Evolutionary conservation across 23 tunicate genomes (phyloP).

Genomic region (Halocynthia aurantium): DNA sequence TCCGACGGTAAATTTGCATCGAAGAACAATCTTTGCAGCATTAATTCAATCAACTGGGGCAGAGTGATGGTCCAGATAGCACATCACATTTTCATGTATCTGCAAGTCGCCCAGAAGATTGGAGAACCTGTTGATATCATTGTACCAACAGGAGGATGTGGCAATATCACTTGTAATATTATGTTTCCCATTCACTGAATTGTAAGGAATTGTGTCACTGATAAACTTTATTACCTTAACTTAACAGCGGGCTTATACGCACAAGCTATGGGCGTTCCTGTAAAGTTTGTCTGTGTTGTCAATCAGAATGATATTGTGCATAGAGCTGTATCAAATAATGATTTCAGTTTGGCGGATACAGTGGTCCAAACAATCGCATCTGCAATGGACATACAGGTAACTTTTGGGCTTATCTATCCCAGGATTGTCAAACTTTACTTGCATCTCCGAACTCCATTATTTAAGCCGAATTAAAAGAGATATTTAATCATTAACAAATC

Average conservation of each 20-base stretch:
- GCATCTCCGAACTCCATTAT: not conserved
- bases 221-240: not conserved
- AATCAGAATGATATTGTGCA: slow-evolving; percentile 51
- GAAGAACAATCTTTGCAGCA: slow-evolving; percentile 42
- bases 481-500: too few species aligned
- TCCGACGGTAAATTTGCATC: slow-evolving; percentile 32
- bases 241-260: slow-evolving; percentile 50
- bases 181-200: not conserved
- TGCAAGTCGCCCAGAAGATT: slow-evolving; percentile 30
- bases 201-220: not conserved
- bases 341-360: slow-evolving; percentile 3
- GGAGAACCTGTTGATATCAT: slow-evolving; percentile 63
- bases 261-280: slow-evolving; percentile 57
- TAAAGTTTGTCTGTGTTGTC: slow-evolving; percentile 34
- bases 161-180: slow-evolving; percentile 49
- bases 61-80: slow-evolving; percentile 82
- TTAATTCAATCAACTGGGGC: slow-evolving; percentile 78
- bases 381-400: slow-evolving; percentile 64
- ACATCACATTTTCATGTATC: slow-evolving; percentile 67
- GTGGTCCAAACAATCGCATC: slow-evolving; percentile 40
- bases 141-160: slow-evolving; percentile 71
- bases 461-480: too few species aligned
- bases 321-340: slow-evolving; percentile 21
- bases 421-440: not conserved
- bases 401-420: not conserved